Evolutionary conservation across 2,888 invertebrate species (phyloP), one percentile per base, ranked within the genome.

Genomic region (Alitta virens): DNA sequence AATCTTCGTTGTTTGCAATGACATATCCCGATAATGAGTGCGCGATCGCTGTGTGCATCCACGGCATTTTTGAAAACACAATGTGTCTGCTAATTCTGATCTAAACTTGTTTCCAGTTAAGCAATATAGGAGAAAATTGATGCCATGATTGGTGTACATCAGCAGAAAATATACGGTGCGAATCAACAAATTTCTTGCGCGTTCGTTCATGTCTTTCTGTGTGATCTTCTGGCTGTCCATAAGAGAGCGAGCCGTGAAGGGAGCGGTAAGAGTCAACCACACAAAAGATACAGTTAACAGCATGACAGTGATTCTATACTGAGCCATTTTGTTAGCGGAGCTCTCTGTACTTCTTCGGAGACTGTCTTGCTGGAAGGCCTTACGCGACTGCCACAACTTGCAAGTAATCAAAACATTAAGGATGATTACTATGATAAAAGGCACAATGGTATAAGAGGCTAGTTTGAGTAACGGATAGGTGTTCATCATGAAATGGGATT

Each of bases 361-460:
- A 5, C 5, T 33, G 33, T 5, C 12, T n/a, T n/a, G n/a, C 33
- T 33, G 33, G 33, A 33, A 33, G 5, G 46, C 46, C 7, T 46
- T n/a, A 12, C 46, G 5, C 3, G 5, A 12, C n/a, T n/a, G 5
- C 46, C 46, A 46, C 21, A 46, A 16, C n/a, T 46, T 26, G 18
- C 70, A 53, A 16, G 75, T 74, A 21, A 76, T 77, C 9, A 75
- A 68, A 24, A 66, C 59, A 66, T 77, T 78, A 51, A 78, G 74
- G 1, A 72, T 23, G 9, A 77, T 61, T 5, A 78, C 71, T 24
- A 74, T 63, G 0, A 66, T 18, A n/a, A 74, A 75, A 0, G 78
- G 78, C 52, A 77, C 61, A 40, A 77, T 69, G 16, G 75, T 75
- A 66, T 77, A 77, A 5, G 74, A 53, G 1, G 71, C 65, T 40